A percentile compares a stretch with the other conserved stretches of the same genome.
phyloP scores from a whole-genome alignment of 30 jellyfish, hydroid and myxozoan genomes.

The Turritopsis dohrnii region DNA sequence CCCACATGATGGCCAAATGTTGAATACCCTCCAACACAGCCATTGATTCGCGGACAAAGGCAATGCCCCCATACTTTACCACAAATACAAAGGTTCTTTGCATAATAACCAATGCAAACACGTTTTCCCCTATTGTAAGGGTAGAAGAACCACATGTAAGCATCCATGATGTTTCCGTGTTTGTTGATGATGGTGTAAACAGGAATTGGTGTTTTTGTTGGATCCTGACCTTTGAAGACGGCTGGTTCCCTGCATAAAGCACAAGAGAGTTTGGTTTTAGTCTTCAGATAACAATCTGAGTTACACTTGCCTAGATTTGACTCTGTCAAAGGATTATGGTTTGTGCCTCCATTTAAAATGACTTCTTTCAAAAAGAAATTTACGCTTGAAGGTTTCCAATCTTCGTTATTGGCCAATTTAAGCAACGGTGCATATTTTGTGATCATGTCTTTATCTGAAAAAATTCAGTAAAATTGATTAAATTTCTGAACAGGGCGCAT shows the following conservation, averaged over 20 bases:
- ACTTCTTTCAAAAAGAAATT: conserved; percentile 21
- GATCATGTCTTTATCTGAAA: background rate
- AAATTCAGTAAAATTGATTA: background rate
- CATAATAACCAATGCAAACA: conserved; percentile 41
- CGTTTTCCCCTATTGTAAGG: conserved; percentile 58
- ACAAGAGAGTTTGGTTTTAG: conserved; percentile 2
- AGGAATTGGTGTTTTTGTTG: conserved; percentile 28
- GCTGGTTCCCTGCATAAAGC: conserved; percentile 28
- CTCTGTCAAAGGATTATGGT: background rate
- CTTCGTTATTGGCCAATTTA: conserved; percentile 30
- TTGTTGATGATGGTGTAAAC: conserved; percentile 21
- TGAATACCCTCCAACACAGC: conserved; percentile 18
- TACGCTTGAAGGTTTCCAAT: conserved; percentile 30
- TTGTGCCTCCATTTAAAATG: background rate
- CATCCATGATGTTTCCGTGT: conserved; percentile 23
- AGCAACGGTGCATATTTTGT: conserved; percentile 22
- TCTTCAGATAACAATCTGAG: conserved; percentile 16
- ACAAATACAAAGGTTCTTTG: background rate
- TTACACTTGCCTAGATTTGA: conserved; percentile 9
- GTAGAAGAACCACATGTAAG: conserved; percentile 39
- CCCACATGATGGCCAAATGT: conserved; percentile 60
- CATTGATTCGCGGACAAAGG: background rate
- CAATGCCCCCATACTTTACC: background rate
- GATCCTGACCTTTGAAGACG: conserved; percentile 28
- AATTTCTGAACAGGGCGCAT: background rate